These are phyloP conservation scores for Psittacus erithacus DNA, from an alignment of 2,113 vertebrate genomes.

Conservation along the genomic window DNA sequence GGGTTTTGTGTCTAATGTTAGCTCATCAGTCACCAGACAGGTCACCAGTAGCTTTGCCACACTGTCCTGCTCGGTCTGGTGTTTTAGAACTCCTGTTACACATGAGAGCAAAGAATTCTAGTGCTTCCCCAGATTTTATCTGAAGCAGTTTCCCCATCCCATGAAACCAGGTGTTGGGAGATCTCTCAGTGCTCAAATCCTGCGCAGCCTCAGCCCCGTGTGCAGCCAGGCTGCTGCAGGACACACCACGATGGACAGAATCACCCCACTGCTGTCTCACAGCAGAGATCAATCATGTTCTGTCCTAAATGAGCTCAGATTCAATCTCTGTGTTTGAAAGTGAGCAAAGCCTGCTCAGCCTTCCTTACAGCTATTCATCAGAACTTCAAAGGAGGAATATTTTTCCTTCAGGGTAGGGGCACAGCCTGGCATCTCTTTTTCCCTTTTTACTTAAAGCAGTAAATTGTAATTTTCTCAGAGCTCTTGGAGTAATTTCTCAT, in stretches of 20 bases:
- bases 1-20: background rate
- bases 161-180: fast-evolving
- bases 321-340: background rate
- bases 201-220: fast-evolving
- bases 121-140: background rate
- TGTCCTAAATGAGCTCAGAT: background rate
- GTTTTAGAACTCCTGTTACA: background rate
- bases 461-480: background rate
- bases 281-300: fast-evolving
- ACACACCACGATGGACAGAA: background rate
- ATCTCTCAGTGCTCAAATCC: background rate
- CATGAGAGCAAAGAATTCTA: background rate
- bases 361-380: background rate
- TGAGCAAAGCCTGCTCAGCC: background rate
- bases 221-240: background rate
- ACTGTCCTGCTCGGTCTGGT: fast-evolving
- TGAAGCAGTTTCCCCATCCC: background rate
- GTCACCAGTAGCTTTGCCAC: background rate
- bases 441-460: background rate
- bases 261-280: background rate
- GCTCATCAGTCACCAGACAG: background rate
- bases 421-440: background rate
- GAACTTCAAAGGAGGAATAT: background rate
- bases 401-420: background rate
- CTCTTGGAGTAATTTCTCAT: background rate